Evolutionary conservation across 2,113 vertebrate species (phyloP).

Genomic region (Neolamprologus cancellatus): DNA sequence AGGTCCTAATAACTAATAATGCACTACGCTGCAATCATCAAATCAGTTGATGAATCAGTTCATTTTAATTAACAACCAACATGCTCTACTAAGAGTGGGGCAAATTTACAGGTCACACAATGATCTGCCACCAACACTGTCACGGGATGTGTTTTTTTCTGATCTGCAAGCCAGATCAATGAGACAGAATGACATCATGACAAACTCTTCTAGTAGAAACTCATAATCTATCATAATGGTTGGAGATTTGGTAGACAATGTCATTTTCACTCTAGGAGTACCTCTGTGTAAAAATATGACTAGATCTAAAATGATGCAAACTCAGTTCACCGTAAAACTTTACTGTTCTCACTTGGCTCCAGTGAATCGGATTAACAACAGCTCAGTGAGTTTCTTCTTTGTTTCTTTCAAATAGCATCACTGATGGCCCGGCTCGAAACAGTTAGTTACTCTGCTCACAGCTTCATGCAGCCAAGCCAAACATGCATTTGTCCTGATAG

Average conservation of each 20-base stretch:
- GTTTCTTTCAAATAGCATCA: background rate
- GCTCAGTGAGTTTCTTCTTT: background rate
- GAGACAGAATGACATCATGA: background rate
- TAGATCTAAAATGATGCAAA: background rate
- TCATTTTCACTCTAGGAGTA: background rate
- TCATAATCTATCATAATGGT: background rate
- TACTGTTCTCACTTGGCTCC: background rate
- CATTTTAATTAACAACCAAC: too few relatives aligned
- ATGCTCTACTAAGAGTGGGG: too few relatives aligned
- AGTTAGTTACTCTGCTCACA: background rate
- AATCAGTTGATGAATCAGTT: too few relatives aligned
- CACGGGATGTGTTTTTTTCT: background rate
- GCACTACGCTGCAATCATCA: too few relatives aligned
- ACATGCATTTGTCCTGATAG: background rate
- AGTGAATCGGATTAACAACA: background rate
- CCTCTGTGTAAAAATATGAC: background rate
- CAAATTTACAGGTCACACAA: background rate
- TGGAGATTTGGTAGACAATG: background rate
- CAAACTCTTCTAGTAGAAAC: background rate
- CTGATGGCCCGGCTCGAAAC: background rate
- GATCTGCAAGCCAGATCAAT: background rate
- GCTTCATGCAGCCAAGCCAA: background rate
- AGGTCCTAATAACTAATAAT: too few relatives aligned
- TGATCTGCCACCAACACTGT: background rate
- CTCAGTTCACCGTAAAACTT: background rate